phyloP scores from a whole-genome alignment of 2,113 vertebrate species.

The Onychorhynchus coronatus region DNA sequence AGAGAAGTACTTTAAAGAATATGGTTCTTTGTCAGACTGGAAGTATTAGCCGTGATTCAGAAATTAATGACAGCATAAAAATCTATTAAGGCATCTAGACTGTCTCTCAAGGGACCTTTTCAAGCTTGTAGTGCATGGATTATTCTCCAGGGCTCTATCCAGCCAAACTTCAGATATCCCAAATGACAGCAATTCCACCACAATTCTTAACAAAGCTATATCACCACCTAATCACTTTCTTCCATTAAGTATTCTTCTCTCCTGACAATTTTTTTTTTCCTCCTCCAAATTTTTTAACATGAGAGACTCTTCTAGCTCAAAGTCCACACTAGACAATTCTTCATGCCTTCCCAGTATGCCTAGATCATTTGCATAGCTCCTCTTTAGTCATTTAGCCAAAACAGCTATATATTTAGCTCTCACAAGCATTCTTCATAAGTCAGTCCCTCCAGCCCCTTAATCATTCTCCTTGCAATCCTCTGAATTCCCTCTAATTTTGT shows the following conservation, averaged over 20 bases:
- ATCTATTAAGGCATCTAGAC: slow-evolving; percentile 63
- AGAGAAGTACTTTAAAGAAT: slow-evolving; percentile 23
- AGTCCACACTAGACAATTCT: slow-evolving; percentile 33
- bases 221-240: not conserved
- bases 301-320: not conserved
- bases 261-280: not conserved
- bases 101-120: slow-evolving; percentile 33
- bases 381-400: slow-evolving; percentile 58
- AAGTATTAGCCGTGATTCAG: slow-evolving; percentile 52
- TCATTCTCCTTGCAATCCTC: slow-evolving; percentile 67
- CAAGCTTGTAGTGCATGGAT: slow-evolving; percentile 13
- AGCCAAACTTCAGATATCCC: slow-evolving; percentile 52
- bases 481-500: slow-evolving; percentile 75
- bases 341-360: slow-evolving; percentile 13
- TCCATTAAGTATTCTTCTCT: not conserved
- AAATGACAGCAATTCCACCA: slow-evolving; percentile 24
- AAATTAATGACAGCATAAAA: slow-evolving; percentile 63
- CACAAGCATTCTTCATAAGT: slow-evolving; percentile 63
- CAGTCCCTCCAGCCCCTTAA: slow-evolving; percentile 67
- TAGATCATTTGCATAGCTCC: slow-evolving; percentile 51
- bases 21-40: slow-evolving; percentile 37
- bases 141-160: slow-evolving; percentile 41
- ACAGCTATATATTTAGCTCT: slow-evolving; percentile 55
- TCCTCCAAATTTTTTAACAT: not conserved
- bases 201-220: slow-evolving; percentile 27